Evolutionary conservation across 2,797 vertebrate genomes (phyloP).

Genomic region (Coregonus suidteri): DNA sequence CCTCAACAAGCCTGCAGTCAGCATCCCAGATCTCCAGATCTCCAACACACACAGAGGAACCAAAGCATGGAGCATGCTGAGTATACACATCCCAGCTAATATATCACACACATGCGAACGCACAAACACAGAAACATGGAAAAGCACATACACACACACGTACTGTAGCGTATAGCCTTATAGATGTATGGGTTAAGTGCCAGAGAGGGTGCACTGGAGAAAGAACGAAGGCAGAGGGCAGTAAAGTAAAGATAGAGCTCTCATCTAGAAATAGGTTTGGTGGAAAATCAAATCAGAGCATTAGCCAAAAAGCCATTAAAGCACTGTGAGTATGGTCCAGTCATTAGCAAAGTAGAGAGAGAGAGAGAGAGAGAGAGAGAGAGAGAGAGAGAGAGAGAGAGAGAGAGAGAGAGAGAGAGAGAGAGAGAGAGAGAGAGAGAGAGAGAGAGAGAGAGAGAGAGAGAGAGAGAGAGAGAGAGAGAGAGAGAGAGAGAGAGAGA

Average conservation of each 20-base stretch:
- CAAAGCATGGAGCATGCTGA: conserved; percentile 24
- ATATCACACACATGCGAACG: neutral
- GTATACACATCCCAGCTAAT: conserved; percentile 37
- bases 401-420: no score
- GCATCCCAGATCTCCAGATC: conserved; percentile 66
- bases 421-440: no score
- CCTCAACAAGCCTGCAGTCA: conserved; percentile 53
- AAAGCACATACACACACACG: conserved; percentile 18
- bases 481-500: no score
- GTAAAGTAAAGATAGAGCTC: conserved; percentile 17
- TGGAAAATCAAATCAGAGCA: conserved; percentile 40
- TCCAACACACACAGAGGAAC: conserved; percentile 44
- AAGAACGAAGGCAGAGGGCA: neutral
- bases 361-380: no score
- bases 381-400: no score
- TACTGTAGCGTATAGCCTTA: neutral
- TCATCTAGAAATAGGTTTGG: conserved; percentile 10
- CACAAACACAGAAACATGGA: neutral
- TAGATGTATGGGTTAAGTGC: neutral
- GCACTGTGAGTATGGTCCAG: neutral
- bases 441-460: no score
- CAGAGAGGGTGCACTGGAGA: conserved; percentile 20
- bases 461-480: no score
- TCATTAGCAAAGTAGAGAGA: neutral
- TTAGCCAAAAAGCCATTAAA: conserved; percentile 6